These are phyloP conservation scores for Trachelus troglodyta DNA, from an alignment of 2,888 invertebrate genomes.

Conservation along the genomic window DNA sequence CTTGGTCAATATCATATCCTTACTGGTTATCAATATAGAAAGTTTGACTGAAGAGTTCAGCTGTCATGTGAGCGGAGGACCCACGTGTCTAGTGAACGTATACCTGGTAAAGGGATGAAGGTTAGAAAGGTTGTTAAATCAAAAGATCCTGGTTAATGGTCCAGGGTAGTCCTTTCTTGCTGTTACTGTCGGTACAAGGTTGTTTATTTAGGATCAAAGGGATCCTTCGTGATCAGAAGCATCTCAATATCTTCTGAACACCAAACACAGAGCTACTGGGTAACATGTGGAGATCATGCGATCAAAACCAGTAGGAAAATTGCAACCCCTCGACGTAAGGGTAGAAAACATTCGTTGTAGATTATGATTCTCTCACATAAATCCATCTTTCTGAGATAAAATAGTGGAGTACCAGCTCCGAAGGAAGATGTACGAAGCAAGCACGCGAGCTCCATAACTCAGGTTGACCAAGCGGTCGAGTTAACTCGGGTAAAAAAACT, in stretches of 20 bases:
- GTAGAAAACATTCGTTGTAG: conserved; percentile 15
- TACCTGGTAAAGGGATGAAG: neutral
- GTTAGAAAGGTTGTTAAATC: neutral
- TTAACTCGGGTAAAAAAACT: neutral
- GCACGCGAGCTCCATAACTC: conserved; percentile 50
- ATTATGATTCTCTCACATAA: conserved; percentile 49
- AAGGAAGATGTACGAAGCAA: neutral
- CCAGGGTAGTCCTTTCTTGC: neutral
- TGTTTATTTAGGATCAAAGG: neutral
- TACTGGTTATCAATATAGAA: neutral
- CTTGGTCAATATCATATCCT: conserved; percentile 6
- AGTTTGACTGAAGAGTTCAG: neutral
- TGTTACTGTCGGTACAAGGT: neutral
- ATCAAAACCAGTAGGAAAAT: neutral
- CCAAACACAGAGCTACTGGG: neutral
- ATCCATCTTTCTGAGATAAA: conserved; percentile 40
- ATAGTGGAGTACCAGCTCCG: conserved; percentile 16
- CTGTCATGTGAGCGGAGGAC: neutral
- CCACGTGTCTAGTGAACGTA: neutral
- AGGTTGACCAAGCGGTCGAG: conserved; percentile 2
- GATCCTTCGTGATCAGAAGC: neutral
- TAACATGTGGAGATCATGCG: neutral
- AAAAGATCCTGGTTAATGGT: neutral
- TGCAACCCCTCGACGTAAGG: neutral
- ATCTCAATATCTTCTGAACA: neutral